Percentiles rank a stretch among this genome's conserved stretches.
phyloP scores from a whole-genome alignment of 1,140 invertebrate species.

The Hypsibius dujardini region DNA sequence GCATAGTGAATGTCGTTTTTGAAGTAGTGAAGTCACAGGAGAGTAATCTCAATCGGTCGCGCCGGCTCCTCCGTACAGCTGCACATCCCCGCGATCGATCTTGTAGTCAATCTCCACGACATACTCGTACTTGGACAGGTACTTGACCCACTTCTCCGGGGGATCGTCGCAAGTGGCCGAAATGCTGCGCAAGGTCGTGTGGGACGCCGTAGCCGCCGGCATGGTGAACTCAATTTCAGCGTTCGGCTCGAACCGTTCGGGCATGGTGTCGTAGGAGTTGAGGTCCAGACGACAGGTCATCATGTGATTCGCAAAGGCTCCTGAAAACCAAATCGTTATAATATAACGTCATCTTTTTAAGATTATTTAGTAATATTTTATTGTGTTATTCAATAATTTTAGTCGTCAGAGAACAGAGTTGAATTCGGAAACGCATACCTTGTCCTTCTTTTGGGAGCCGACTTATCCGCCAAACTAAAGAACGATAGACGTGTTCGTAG shows the following conservation, averaged over 20 bases:
- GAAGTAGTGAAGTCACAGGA: too few relatives aligned
- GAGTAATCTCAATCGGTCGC: too few relatives aligned
- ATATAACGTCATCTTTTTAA: too few relatives aligned
- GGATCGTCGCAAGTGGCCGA: constrained; percentile 71
- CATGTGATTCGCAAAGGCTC: constrained; percentile 85
- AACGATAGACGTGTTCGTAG: constrained; percentile 91
- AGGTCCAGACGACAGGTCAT: constrained; percentile 78
- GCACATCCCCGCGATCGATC: constrained; percentile 12
- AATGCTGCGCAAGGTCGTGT: constrained; percentile 85
- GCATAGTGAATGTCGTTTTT: too few relatives aligned
- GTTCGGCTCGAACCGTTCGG: constrained; percentile 67
- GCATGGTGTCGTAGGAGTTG: constrained; percentile 90
- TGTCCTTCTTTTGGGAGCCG: constrained; percentile 87
- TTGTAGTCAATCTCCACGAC: constrained; percentile 36
- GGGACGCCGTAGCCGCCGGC: constrained; percentile 90
- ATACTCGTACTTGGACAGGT: constrained; percentile 89
- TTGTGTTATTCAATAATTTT: too few relatives aligned
- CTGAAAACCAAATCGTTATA: constrained; percentile 28
- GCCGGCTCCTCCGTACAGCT: constrained; percentile 1
- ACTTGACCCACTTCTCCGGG: constrained; percentile 93
- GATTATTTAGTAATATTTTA: too few relatives aligned
- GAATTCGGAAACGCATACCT: constrained; percentile 42
- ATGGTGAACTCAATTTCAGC: constrained; percentile 92
- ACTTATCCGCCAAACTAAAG: constrained; percentile 94
- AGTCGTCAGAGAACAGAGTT: too few relatives aligned